phyloP scores from a whole-genome alignment of 2,888 invertebrate genomes.

The Leptura quadrifasciata region DNA sequence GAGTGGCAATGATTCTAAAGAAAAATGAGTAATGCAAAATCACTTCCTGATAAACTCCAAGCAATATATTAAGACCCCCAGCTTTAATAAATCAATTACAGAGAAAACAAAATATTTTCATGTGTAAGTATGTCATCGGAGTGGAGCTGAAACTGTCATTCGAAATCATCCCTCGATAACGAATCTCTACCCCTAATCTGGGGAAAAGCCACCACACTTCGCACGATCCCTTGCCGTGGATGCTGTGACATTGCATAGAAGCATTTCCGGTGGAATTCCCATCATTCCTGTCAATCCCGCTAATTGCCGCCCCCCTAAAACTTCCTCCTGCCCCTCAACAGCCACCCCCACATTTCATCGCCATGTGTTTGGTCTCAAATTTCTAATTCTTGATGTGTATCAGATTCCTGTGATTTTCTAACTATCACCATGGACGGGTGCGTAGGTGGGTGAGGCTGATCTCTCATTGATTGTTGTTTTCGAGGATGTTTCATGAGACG shows the following conservation, averaged over 20 bases:
- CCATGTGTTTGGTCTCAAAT: constrained; percentile 52
- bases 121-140: constrained; percentile 50
- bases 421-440: constrained; percentile 10
- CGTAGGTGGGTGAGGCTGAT: constrained; percentile 5
- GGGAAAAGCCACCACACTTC: constrained; percentile 35
- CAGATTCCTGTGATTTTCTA: constrained; percentile 43
- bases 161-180: constrained; percentile 43
- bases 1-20: too few species aligned
- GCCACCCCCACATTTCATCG: constrained; percentile 40
- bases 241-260: constrained; percentile 46
- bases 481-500: background rate
- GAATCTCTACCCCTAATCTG: constrained; percentile 36
- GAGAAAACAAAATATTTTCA: constrained; percentile 49
- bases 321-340: constrained; percentile 31
- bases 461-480: background rate
- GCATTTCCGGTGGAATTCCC: constrained; percentile 71
- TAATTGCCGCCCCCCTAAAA: constrained; percentile 68
- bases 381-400: constrained; percentile 53
- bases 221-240: constrained; percentile 43
- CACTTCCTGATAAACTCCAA: background rate
- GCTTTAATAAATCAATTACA: constrained; percentile 43
- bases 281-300: constrained; percentile 70
- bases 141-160: constrained; percentile 45
- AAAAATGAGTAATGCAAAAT: background rate
- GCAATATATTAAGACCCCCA: constrained; percentile 4